Base-by-base conservation (phyloP, 2,113 vertebrate species). In the Pituophis catenifer region DNA sequence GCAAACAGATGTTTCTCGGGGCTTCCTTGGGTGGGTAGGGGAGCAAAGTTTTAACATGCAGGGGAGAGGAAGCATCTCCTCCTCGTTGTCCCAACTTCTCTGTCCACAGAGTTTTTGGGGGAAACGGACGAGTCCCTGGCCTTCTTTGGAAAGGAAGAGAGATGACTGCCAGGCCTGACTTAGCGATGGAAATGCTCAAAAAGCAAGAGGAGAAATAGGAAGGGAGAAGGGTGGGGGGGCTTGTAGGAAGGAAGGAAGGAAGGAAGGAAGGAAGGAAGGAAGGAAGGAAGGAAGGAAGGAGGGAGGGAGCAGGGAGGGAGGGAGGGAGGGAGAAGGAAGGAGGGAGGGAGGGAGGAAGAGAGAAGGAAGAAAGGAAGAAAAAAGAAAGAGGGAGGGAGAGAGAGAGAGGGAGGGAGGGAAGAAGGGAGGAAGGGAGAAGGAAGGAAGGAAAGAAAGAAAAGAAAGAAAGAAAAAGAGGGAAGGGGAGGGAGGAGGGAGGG, bases 391-490 rank as follows among this genome's bases (percentile, higher is more conserved):
- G 10, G 10, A 12, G 1, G 52, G 52, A 53, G 1, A 12, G 52
- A 2, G 2, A 12, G 2, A 10, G 11, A 12, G 10, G 2, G 11
- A 12, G 1, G 10, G 52, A 12, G 10, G 2, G 0, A 11, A 8
- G 1, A 9, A 8, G 1, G 10, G 10, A 0, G 1, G 15, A 54
- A 12, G 13, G 15, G 4, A 53, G 52, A 53, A 53, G 0, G 15
- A 3, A 3, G 3, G 13, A 3, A 3, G 3, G 3, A 0, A 15
- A 3, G 13, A 13, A 3, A 3, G 12, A 0, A 3, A 2, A 12
- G 11, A 0, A 13, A 12, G 12, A 2, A 11, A 3, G 12, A 1
- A 11, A 3, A 3, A 11, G 0, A 1, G 2, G 2, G 53, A 12
- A 2, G 2, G 12, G 8, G 10, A 12, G 2, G 52, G 1, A 12